Percentiles rank a stretch among this genome's conserved stretches.
phyloP scores from a whole-genome alignment of 2,113 vertebrate species.

The Forbesichthys agassizii region DNA sequence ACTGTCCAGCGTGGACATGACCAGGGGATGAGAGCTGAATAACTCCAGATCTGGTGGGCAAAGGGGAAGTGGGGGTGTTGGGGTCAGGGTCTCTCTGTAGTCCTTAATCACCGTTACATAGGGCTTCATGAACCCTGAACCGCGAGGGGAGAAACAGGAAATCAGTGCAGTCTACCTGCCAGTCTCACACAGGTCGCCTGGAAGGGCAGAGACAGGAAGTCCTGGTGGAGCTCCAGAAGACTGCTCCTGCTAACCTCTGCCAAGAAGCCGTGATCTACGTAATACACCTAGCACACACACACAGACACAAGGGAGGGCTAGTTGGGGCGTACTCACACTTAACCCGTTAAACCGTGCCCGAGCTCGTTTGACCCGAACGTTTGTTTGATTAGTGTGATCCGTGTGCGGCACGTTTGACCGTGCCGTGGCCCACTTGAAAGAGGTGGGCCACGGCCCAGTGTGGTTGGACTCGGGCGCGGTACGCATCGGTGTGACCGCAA shows the following conservation, averaged over 20 bases:
- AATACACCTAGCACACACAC: constrained; percentile 80
- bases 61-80: not conserved
- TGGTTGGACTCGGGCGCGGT: no score
- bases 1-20: constrained; percentile 82
- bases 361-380: no score
- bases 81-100: not conserved
- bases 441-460: no score
- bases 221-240: constrained; percentile 78
- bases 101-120: not conserved
- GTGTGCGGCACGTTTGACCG: no score
- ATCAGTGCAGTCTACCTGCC: constrained; percentile 80
- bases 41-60: constrained; percentile 79
- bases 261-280: constrained; percentile 89
- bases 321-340: no score
- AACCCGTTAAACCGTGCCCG: no score
- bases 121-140: not conserved
- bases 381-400: no score
- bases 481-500: no score
- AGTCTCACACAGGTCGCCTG: constrained; percentile 88
- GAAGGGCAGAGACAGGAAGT: constrained; percentile 84
- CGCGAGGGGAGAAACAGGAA: not conserved
- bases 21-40: constrained; percentile 79
- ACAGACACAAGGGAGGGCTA: not conserved
- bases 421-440: no score
- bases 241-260: constrained; percentile 76